A percentile compares a stretch with the other conserved stretches of the same genome.
Evolutionary conservation across 2,888 invertebrate genomes (phyloP).

Genomic region (Dicyrtomina minuta): DNA sequence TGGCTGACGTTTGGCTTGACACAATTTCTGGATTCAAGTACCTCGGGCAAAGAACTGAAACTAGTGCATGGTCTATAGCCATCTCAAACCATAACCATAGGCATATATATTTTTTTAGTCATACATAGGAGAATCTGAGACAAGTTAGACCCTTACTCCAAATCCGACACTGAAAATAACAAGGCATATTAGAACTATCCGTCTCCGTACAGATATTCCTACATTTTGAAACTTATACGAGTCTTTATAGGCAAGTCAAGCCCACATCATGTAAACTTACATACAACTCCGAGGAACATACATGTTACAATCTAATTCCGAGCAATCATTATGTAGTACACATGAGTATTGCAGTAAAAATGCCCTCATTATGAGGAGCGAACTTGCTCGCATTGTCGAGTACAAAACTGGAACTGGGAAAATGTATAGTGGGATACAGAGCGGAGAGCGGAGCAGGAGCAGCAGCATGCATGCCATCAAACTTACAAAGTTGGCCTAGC

Average conservation of each 20-base stretch:
- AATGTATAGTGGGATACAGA: background rate
- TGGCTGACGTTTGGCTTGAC: slow-evolving; percentile 33
- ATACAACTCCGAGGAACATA: background rate
- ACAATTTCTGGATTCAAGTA: slow-evolving; percentile 27
- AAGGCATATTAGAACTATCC: background rate
- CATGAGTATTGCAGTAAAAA: background rate
- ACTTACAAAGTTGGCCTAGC: slow-evolving; percentile 8
- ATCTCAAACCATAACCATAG: background rate
- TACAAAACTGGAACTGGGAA: slow-evolving; percentile 14
- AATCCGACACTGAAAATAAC: background rate
- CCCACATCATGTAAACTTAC: background rate
- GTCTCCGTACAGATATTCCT: background rate
- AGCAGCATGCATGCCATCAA: background rate
- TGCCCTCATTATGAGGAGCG: slow-evolving; percentile 26
- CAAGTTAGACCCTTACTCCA: too few relatives aligned
- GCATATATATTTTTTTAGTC: too few relatives aligned
- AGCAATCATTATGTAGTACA: too few relatives aligned
- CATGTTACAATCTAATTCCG: too few relatives aligned
- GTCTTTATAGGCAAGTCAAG: too few relatives aligned
- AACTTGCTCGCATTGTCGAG: background rate
- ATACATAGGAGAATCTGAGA: too few relatives aligned
- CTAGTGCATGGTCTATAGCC: too few relatives aligned
- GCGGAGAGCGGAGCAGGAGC: background rate
- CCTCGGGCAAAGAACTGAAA: too few relatives aligned
- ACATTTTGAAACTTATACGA: too few relatives aligned